These are phyloP conservation scores for Scophthalmus maximus DNA, from an alignment of 2,113 vertebrate species.

Conservation along the genomic window DNA sequence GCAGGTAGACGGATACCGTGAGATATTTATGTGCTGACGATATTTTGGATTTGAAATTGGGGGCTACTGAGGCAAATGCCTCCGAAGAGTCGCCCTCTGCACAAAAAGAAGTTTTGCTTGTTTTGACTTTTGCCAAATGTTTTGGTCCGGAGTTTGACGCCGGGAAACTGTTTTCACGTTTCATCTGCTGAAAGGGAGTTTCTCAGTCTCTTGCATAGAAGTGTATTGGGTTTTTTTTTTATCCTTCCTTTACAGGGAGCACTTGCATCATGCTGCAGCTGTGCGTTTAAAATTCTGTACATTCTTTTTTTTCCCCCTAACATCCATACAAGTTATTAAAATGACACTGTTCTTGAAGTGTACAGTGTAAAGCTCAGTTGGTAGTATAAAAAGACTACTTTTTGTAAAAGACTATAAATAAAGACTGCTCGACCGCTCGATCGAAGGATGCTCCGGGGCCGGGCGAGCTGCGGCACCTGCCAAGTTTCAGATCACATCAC, in stretches of 20 bases:
- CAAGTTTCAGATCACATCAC: slow-evolving; percentile 27
- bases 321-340: too few species aligned
- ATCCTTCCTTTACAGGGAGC: too few species aligned
- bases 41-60: neutral
- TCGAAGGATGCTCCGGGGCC: slow-evolving; percentile 31
- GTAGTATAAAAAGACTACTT: too few species aligned
- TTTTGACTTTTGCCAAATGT: too few species aligned
- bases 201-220: too few species aligned
- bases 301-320: neutral
- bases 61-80: neutral
- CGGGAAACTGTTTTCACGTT: too few species aligned
- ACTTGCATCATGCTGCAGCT: too few species aligned
- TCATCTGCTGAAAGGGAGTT: too few species aligned
- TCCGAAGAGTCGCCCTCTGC: neutral
- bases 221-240: too few species aligned
- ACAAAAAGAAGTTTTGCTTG: neutral
- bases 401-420: slow-evolving; percentile 36
- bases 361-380: neutral
- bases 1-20: neutral
- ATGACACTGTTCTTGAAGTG: too few species aligned
- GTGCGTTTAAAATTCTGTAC: neutral
- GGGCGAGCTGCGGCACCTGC: slow-evolving; percentile 17
- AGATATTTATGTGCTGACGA: slow-evolving; percentile 9
- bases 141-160: too few species aligned
- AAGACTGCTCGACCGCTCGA: slow-evolving; percentile 9